Evolutionary conservation across 2,888 invertebrate genomes (phyloP).

Genomic region (Chelonus formosanus): DNA sequence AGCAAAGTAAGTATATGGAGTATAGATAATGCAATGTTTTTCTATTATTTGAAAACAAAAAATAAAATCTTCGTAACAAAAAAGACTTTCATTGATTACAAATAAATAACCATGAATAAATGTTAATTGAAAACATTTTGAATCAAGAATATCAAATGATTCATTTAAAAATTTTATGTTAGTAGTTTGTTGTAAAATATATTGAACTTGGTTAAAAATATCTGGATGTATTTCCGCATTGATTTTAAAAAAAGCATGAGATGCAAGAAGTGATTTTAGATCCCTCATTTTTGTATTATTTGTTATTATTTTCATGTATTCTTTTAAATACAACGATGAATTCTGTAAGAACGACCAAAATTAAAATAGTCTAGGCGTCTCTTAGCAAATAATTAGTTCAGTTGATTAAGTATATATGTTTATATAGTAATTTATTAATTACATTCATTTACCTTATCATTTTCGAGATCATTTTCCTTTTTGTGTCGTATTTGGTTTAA

Average conservation of each 20-base stretch:
- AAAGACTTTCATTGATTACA: slow-evolving; percentile 40
- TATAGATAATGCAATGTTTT: slow-evolving; percentile 67
- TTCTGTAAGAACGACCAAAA: too few relatives aligned
- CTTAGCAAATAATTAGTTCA: too few relatives aligned
- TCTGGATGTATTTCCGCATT: slow-evolving; percentile 13
- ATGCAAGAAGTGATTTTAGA: slow-evolving; percentile 49
- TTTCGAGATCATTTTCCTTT: too few relatives aligned
- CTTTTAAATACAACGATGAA: background rate
- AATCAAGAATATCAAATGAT: slow-evolving; percentile 40
- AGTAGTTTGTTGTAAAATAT: too few relatives aligned
- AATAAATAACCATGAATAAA: slow-evolving; percentile 53
- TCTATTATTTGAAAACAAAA: slow-evolving; percentile 58
- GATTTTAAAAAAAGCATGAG: slow-evolving; percentile 51
- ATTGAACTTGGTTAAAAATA: too few relatives aligned
- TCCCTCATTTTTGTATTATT: slow-evolving; percentile 45
- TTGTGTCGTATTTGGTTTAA: too few relatives aligned
- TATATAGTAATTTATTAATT: too few relatives aligned
- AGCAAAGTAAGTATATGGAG: slow-evolving; percentile 67
- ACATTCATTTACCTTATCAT: too few relatives aligned
- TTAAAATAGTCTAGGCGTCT: too few relatives aligned
- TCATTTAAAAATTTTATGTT: slow-evolving; percentile 29
- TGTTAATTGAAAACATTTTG: slow-evolving; percentile 50
- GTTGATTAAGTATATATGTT: too few relatives aligned
- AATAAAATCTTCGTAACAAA: slow-evolving; percentile 50
- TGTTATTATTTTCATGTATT: slow-evolving; percentile 44